Base-by-base conservation (phyloP, 53 echinoderm and acorn worm genomes). In the Luidia sarsii region DNA sequence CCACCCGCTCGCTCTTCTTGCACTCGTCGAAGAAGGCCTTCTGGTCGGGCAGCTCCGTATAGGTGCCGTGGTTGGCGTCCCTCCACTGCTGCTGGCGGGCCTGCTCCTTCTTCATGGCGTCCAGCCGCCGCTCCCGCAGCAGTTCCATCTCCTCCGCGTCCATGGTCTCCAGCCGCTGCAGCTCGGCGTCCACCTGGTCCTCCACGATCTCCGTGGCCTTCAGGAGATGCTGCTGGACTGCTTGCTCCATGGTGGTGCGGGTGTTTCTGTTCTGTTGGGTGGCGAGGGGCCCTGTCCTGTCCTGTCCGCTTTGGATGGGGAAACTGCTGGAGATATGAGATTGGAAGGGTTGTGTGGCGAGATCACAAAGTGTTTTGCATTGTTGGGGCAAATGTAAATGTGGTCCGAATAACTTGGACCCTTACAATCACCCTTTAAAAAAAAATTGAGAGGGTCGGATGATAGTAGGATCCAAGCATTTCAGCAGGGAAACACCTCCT, bases 21-120 rank as follows among this genome's bases (percentile, higher is more conserved):
- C 94, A 91, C 63, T 97, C 93, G 20, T 69, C 82, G 61, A 97
- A 97, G 89, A 97, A 97, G 49, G 94, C 93, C 67, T 94, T 97
- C 71, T 97, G 93, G 18, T 75, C 97, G 1, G 93, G 97, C 3
- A 97, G 68, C 70, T 97, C 97, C 33, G 72, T 82, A 87, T 97
- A 97, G n/a, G 68, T 63, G 3, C 97, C 97, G 53, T 97, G 97
- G 37, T 93, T 88, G 16, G 45, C 46, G 10, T 84, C 91, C 46
- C 86, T 57, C 93, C 93, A 96, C 51, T 90, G 83, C 37, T 90
- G 88, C 56, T 80, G 91, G 57, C 81, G 84, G 50, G 83, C 80
- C 45, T 87, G 88, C 18, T 81, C 77, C 25, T 91, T 93, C 65
- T 93, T 93, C 86, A 96, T 38, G 54, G 83, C 89, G 24, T 71